Base-by-base conservation (phyloP, 2,888 invertebrate species). In the Selenia dentaria region DNA sequence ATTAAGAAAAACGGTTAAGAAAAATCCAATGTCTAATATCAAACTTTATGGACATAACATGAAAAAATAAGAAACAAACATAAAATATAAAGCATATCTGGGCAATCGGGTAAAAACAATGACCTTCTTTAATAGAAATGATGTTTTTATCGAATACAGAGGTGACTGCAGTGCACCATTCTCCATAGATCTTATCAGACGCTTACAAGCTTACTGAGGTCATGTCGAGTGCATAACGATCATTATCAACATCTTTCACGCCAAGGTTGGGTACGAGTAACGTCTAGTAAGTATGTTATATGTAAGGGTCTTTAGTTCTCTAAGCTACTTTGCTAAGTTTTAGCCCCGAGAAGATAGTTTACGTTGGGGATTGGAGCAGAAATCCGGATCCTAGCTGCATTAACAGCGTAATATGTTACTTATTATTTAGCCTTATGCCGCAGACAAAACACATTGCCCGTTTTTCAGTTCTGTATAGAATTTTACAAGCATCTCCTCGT, bases 151-250 rank as follows among this genome's bases (percentile, higher is more conserved):
- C n/a, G n/a, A n/a, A n/a, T n/a, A n/a, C 9, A 12, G 8, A 11
- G 18, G n/a, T 35, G 22, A 22, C 40, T 40, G 40, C 36, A 32
- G 11, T 28, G 22, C 35, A 20, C 28, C 26, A 27, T 42, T 28
- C 16, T n/a, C n/a, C n/a, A n/a, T 41, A 37, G 41, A 41, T 41
- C 6, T 20, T 48, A 48, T 48, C 41, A 37, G 37, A n/a, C n/a
- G n/a, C n/a, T n/a, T 25, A 11, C 20, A 40, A 40, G 35, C 44
- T 22, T 34, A 39, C 32, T 24, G 47, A 41, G 41, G 33, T 48
- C 37, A 32, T 28, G 29, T 18, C 39, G 20, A 41, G 41, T 48
- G 47, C 47, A 41, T 40, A 38, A 25, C 22, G 47, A 37, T 48
- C 12, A 28, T 5, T 37, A 47, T 48, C 47, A 34, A 25, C 28